Evolutionary conservation across 2,797 vertebrate genomes (phyloP).

Genomic region (Enteromius radiatus): DNA sequence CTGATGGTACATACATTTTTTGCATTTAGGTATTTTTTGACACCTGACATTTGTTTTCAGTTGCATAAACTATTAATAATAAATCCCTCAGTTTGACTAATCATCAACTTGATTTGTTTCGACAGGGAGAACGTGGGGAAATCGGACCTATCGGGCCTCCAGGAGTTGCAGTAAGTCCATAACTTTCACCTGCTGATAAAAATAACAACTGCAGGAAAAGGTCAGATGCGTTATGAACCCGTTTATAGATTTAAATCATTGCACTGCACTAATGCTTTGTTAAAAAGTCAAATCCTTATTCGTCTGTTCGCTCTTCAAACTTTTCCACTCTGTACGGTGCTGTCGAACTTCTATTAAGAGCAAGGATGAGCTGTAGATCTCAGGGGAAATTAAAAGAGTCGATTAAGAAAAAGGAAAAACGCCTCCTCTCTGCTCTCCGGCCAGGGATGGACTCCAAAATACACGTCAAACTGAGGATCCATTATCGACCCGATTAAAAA

Average conservation of each 20-base stretch:
- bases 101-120: constrained; percentile 38
- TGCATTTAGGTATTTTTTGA: not conserved
- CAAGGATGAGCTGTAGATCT: constrained; percentile 35
- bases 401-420: constrained; percentile 45
- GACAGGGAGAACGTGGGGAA: constrained; percentile 79
- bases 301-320: constrained; percentile 42
- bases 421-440: constrained; percentile 20
- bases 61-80: not conserved
- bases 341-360: constrained; percentile 48
- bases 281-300: constrained; percentile 20
- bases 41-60: not conserved
- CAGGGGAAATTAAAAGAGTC: constrained; percentile 59
- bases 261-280: not conserved
- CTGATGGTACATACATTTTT: not conserved
- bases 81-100: constrained; percentile 7
- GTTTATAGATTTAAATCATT: constrained; percentile 2
- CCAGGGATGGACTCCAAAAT: constrained; percentile 46
- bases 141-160: constrained; percentile 72
- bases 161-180: constrained; percentile 76
- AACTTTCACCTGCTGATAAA: not conserved
- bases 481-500: constrained; percentile 56
- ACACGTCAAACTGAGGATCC: constrained; percentile 35
- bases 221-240: not conserved
- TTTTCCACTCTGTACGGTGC: constrained; percentile 6
- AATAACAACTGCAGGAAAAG: not conserved